Evolutionary conservation across 2,113 vertebrate species (phyloP).

Genomic region (Corythaeola cristata): DNA sequence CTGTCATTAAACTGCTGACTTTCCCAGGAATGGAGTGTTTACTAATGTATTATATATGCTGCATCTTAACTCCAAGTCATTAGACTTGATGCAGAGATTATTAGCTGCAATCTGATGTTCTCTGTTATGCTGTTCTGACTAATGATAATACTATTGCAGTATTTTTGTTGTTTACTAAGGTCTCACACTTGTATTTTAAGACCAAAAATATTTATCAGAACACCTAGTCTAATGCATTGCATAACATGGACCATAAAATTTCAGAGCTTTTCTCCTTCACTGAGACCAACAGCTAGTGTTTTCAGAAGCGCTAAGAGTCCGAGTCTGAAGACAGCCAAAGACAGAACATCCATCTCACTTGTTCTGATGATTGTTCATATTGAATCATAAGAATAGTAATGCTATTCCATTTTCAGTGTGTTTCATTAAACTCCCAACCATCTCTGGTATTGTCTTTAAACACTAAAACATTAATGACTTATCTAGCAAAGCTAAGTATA

Average conservation of each 20-base stretch:
- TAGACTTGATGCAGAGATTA: neutral
- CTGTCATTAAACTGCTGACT: neutral
- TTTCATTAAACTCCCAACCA: neutral
- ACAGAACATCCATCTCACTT: neutral
- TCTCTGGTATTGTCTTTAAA: neutral
- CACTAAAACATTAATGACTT: neutral
- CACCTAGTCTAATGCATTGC: neutral
- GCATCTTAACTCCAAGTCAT: neutral
- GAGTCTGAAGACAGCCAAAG: neutral
- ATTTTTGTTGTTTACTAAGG: neutral
- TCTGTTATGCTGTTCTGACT: neutral
- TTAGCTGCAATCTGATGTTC: neutral
- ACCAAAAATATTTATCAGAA: neutral
- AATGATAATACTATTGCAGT: neutral
- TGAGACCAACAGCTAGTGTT: neutral
- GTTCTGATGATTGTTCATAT: neutral
- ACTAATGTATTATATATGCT: neutral
- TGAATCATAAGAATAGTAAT: neutral
- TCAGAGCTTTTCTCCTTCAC: neutral
- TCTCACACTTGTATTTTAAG: neutral
- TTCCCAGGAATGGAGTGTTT: neutral
- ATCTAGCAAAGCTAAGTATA: neutral
- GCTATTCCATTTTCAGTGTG: neutral
- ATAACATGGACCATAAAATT: neutral
- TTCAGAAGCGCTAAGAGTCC: neutral